Conservation (phyloP, 2,797 vertebrate genomes). For the Alca torda region DNA sequence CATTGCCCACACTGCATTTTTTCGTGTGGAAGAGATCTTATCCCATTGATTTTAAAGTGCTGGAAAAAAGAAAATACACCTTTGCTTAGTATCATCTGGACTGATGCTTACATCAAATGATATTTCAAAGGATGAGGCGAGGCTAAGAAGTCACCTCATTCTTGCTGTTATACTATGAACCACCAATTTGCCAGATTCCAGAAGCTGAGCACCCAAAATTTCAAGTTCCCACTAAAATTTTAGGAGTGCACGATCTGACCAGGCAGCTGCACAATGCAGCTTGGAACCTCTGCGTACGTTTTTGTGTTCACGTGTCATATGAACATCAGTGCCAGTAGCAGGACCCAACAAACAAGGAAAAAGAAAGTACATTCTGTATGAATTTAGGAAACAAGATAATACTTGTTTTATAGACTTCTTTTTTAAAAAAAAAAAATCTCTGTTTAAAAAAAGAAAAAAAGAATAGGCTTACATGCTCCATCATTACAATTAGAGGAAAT, state of each 20-base stretch:
- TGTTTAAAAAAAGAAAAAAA: not conserved
- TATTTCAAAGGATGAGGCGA: not conserved
- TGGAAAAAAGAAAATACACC: not conserved
- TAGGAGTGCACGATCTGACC: not conserved
- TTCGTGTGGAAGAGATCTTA: not conserved
- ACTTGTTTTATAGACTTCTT: not conserved
- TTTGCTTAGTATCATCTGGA: not conserved
- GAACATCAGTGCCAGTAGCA: not conserved
- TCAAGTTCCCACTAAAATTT: not conserved
- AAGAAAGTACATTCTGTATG: not conserved
- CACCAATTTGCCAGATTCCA: not conserved
- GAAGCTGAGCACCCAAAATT: not conserved
- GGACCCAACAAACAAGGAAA: not conserved
- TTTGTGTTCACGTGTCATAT: not conserved
- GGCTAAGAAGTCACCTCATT: not conserved
- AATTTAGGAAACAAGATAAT: not conserved
- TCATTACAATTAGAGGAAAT: not conserved
- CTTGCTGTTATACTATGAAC: not conserved
- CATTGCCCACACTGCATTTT: not conserved
- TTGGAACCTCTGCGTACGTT: not conserved
- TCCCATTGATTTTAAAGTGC: not conserved
- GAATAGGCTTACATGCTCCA: not conserved
- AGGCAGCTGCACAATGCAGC: not conserved
- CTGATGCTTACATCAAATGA: not conserved
- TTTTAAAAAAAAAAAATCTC: not conserved